Evolutionary conservation across 1,140 invertebrate species (phyloP).

Genomic region (Portunus trituberculatus): DNA sequence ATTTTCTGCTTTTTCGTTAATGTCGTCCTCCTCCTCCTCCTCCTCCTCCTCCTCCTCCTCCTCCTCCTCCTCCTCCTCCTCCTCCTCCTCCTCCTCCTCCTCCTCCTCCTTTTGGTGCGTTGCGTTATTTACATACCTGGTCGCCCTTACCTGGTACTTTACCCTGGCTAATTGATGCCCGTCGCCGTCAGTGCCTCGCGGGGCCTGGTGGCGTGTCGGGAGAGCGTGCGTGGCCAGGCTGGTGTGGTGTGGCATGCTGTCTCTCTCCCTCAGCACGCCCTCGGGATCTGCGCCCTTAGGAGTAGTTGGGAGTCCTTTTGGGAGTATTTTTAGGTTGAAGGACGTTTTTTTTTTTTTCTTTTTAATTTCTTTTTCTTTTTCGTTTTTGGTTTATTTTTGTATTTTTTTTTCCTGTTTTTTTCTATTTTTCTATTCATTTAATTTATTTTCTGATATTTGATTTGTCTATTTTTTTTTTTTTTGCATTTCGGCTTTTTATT

Average conservation of each 20-base stretch:
- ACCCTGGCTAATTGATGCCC: background rate
- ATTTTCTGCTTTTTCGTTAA: too few relatives aligned
- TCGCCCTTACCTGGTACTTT: constrained; percentile 24
- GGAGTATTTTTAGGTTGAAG: background rate
- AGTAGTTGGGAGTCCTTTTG: background rate
- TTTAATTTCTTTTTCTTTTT: too few relatives aligned
- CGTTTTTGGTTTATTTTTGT: too few relatives aligned
- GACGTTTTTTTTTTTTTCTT: too few relatives aligned
- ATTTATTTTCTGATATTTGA: too few relatives aligned
- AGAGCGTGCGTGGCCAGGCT: background rate
- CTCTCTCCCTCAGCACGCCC: background rate
- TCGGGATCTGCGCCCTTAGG: background rate
- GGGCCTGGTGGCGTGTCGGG: background rate
- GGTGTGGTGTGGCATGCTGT: background rate
- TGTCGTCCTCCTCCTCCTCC: too few relatives aligned
- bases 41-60: too few relatives aligned
- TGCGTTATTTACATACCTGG: background rate
- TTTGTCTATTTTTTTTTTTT: too few relatives aligned
- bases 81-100: background rate
- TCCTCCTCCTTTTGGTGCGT: background rate
- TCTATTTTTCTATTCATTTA: too few relatives aligned
- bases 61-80: too few relatives aligned
- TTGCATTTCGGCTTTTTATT: too few relatives aligned
- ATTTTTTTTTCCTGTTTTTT: too few relatives aligned
- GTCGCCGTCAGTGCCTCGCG: background rate